Conservation (phyloP, 2,797 vertebrate genomes). For the Philypnodon macrostomus region DNA sequence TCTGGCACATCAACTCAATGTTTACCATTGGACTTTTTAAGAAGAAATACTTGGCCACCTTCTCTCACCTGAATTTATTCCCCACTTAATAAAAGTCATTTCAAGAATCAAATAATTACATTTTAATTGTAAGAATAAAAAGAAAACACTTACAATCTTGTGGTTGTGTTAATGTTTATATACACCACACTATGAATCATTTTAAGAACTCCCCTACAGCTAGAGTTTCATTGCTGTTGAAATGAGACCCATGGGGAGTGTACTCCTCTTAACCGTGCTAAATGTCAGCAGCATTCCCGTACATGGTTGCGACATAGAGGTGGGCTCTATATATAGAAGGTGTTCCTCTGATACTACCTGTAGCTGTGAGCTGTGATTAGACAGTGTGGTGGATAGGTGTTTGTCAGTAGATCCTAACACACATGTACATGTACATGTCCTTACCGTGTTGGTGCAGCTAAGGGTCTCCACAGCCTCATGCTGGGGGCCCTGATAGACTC, state of each 20-base stretch:
- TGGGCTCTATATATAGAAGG: slow-evolving; percentile 66
- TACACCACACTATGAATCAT: no score
- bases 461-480: slow-evolving; percentile 70
- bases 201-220: neutral
- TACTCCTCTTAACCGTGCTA: slow-evolving; percentile 13
- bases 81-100: no score
- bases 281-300: slow-evolving; percentile 57
- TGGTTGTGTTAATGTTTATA: no score
- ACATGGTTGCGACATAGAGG: slow-evolving; percentile 61
- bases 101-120: no score
- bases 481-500: slow-evolving; percentile 78
- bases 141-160: no score
- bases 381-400: no score
- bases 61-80: no score
- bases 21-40: no score
- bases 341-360: slow-evolving; percentile 40
- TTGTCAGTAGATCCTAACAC: slow-evolving; percentile 5
- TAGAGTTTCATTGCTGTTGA: slow-evolving; percentile 32
- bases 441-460: slow-evolving; percentile 69
- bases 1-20: no score
- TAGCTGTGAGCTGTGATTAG: slow-evolving; percentile 25
- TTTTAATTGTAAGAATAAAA: no score
- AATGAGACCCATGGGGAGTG: slow-evolving; percentile 37
- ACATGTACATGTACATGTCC: slow-evolving; percentile 29
- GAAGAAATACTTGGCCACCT: no score